Evolutionary conservation across 1,140 invertebrate genomes (phyloP).

Genomic region (Hypothenemus hampei): DNA sequence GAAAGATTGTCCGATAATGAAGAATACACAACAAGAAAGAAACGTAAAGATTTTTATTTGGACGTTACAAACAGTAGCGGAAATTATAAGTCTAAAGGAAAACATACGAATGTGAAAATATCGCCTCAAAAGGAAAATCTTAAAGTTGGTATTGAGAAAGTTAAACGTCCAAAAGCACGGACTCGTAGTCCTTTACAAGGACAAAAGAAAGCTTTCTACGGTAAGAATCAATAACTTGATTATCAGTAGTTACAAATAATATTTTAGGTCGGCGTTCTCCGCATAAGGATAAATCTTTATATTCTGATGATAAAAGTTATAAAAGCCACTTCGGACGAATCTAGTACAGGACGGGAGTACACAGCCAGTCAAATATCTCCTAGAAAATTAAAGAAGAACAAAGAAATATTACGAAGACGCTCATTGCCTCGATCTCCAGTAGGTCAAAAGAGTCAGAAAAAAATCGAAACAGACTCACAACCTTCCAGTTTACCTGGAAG

Average conservation of each 20-base stretch:
- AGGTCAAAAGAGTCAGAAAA: constrained; percentile 27
- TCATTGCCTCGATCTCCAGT: constrained; percentile 46
- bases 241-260: too few species aligned
- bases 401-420: constrained; percentile 63
- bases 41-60: constrained; percentile 60
- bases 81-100: constrained; percentile 35
- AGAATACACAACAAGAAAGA: constrained; percentile 52
- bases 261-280: constrained; percentile 29
- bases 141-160: constrained; percentile 34
- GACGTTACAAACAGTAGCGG: constrained; percentile 53
- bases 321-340: constrained; percentile 56
- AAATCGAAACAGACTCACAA: constrained; percentile 36
- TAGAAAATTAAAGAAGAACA: constrained; percentile 55
- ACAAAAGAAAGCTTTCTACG: constrained; percentile 54
- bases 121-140: constrained; percentile 44
- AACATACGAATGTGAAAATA: constrained; percentile 48
- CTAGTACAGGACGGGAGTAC: constrained; percentile 51
- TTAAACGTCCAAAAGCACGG: constrained; percentile 50
- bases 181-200: constrained; percentile 54
- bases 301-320: constrained; percentile 6
- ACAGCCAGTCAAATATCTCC: constrained; percentile 42
- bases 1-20: constrained; percentile 44
- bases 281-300: constrained; percentile 13
- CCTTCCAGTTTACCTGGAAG: constrained; percentile 54
- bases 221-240: too few species aligned